Evolutionary conservation across 2,797 vertebrate species (phyloP).

Genomic region (Spinus pinus): DNA sequence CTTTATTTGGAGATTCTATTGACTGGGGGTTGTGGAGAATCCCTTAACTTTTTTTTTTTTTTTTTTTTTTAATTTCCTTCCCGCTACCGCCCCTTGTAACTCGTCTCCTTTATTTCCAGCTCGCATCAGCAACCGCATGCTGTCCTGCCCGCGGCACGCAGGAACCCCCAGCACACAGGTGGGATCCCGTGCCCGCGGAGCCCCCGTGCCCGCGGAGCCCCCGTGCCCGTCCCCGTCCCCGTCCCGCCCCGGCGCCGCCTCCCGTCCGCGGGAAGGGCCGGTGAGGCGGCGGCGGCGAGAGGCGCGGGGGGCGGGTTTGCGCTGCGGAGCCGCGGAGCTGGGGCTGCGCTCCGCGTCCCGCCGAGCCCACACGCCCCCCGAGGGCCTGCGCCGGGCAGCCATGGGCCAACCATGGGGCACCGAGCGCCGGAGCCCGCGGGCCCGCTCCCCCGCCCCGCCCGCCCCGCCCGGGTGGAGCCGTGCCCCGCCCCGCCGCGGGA

Average conservation of each 20-base stretch:
- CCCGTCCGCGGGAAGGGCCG: neutral
- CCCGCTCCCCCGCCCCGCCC: neutral
- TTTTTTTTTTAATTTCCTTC: neutral
- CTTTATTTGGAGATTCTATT: neutral
- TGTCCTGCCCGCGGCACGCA: neutral
- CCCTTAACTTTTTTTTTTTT: fast-evolving
- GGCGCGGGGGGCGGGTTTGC: neutral
- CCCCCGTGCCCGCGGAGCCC: neutral
- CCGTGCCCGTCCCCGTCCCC: no score
- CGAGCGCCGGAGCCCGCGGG: no score
- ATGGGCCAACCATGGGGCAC: neutral
- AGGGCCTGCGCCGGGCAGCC: neutral
- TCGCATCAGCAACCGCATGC: fast-evolving
- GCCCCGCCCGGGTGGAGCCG: neutral
- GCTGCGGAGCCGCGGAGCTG: neutral
- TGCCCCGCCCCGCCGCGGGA: neutral
- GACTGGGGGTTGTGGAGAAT: neutral
- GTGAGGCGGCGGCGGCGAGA: neutral
- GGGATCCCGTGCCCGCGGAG: neutral
- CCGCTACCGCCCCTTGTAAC: neutral
- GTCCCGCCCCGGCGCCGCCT: neutral
- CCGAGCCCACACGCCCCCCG: neutral
- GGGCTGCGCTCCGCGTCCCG: neutral
- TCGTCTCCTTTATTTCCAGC: neutral
- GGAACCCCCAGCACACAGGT: neutral